Evolutionary conservation across 2,888 invertebrate species (phyloP), one percentile per base, ranked within the genome.

Genomic region (Xanthia togata): DNA sequence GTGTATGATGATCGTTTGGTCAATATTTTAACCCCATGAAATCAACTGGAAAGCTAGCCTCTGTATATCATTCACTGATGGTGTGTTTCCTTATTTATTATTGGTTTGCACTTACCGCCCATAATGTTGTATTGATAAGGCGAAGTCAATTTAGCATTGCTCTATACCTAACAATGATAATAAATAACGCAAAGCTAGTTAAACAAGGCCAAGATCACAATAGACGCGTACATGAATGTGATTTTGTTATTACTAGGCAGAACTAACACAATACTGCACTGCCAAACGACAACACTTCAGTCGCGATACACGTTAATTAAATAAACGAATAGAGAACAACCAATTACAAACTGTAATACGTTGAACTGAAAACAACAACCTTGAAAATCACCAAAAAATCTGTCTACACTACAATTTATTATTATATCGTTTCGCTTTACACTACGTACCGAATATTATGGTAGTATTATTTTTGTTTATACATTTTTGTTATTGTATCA

Each of bases 291-390:
- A 88, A 89, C 89, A 90, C 89, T 90, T 89, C 80, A 81, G 76
- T 82, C 89, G 87, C 91, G 91, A 88, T 90, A 90, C 88, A 90
- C 90, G 91, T 90, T 94, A 94, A 96, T 95, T 95, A 94, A 92
- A 93, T 94, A 93, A 93, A 93, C 90, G 91, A 90, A 90, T 88
- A 91, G 89, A 91, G 91, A 93, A 92, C 92, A 91, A 93, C 91
- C 92, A 95, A 94, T 94, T 88, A 93, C 88, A 84, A 83, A 87
- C 88, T 90, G 89, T 89, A 92, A 88, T 90, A 90, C 85, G 90
- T 91, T 90, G 89, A 91, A 91, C 89, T 90, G 89, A 90, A 92
- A 92, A 91, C 92, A 95, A 94, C 95, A 95, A 95, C 96, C 95
- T 96, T 96, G 96, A 93, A 93, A 88, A 91, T 89, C 90, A 86